phyloP scores from a whole-genome alignment of 1,140 invertebrate genomes.

The Conus ventricosus region DNA sequence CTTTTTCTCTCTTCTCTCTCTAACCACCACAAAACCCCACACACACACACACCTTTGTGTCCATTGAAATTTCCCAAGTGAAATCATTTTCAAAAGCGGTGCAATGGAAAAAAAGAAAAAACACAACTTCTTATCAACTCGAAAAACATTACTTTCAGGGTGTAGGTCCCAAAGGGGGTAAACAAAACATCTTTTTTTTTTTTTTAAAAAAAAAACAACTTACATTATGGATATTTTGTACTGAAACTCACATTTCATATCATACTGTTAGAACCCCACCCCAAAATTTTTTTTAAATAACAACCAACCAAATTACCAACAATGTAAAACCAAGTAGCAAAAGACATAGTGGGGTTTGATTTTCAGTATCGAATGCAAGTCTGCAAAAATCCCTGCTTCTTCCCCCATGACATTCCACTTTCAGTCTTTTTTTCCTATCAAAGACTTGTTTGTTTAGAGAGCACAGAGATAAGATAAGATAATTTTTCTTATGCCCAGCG shows the following conservation, averaged over 20 bases:
- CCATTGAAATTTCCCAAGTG: too few species aligned
- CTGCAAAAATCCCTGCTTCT: too few species aligned
- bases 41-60: too few species aligned
- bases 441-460: too few species aligned
- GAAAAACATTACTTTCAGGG: neutral
- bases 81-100: too few species aligned
- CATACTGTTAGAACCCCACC: neutral
- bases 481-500: too few species aligned
- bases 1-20: too few species aligned
- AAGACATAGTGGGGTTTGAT: neutral
- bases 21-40: neutral
- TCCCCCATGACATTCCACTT: too few species aligned
- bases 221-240: neutral
- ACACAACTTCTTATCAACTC: neutral
- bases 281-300: neutral
- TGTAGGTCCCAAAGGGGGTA: neutral
- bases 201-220: neutral
- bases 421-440: too few species aligned
- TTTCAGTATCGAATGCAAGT: neutral
- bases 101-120: too few species aligned
- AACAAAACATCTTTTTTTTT: neutral
- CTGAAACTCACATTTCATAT: neutral
- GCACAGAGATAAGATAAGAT: too few species aligned
- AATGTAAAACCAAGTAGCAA: neutral
- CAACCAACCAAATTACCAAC: neutral